Evolutionary conservation across 2,888 invertebrate species (phyloP).

Genomic region (Rhagophthalmus giganteus): DNA sequence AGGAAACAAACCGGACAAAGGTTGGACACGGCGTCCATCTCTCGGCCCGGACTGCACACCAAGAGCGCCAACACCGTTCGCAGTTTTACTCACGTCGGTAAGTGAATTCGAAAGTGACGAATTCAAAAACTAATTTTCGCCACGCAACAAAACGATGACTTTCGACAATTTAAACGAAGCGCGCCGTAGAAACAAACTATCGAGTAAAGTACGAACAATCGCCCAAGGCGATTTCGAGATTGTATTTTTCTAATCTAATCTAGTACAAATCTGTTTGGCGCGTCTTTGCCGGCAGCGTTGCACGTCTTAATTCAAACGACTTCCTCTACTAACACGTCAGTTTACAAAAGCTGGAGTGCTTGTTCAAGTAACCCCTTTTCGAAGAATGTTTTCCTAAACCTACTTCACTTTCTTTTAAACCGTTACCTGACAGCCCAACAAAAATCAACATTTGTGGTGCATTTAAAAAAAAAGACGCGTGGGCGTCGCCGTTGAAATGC

Average conservation of each 20-base stretch:
- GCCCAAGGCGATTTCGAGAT: no score
- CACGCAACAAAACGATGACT: no score
- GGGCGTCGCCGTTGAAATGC: constrained; percentile 10
- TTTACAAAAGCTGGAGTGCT: constrained; percentile 1
- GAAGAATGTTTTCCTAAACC: background rate
- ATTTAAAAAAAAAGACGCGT: background rate
- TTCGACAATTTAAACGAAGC: no score
- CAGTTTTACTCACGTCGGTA: constrained; percentile 80
- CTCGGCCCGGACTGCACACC: constrained; percentile 69
- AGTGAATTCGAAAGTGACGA: constrained; percentile 51
- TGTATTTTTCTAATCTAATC: no score
- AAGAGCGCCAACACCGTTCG: constrained; percentile 83
- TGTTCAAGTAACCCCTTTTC: constrained; percentile 1
- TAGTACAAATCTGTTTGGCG: no score
- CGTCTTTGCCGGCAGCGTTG: no score
- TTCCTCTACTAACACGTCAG: background rate
- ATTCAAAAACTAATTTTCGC: no score
- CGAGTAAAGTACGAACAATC: no score
- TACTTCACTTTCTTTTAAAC: background rate
- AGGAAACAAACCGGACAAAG: constrained; percentile 65
- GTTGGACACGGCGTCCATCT: constrained; percentile 66
- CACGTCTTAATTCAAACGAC: background rate
- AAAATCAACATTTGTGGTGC: background rate
- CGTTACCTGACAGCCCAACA: background rate
- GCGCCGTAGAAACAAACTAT: no score